Percentiles rank a stretch among this genome's conserved stretches.
Evolutionary conservation across 2,113 vertebrate genomes (phyloP).

Genomic region (Anseranas semipalmata): DNA sequence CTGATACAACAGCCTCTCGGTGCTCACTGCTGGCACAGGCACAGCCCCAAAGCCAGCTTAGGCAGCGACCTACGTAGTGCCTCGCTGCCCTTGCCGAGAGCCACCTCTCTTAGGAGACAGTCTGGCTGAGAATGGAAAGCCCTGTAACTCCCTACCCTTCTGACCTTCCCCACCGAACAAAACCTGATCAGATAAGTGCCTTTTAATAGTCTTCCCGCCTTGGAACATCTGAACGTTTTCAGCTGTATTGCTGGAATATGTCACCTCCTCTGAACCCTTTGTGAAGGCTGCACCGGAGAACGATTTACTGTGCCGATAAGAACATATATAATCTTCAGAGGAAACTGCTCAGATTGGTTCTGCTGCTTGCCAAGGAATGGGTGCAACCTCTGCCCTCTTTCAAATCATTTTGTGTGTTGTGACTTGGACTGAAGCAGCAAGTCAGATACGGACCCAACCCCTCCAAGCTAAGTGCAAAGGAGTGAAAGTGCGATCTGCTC

Average conservation of each 20-base stretch:
- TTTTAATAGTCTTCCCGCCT: neutral
- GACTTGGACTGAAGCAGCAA: neutral
- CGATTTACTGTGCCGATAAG: neutral
- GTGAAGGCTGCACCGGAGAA: neutral
- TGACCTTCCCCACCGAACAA: neutral
- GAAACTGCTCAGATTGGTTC: neutral
- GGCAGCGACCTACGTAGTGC: neutral
- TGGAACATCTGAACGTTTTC: neutral
- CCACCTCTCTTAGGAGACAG: neutral
- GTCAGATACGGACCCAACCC: neutral
- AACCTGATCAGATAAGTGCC: neutral
- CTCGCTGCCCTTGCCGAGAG: neutral
- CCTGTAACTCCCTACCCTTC: neutral
- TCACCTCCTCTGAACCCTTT: neutral
- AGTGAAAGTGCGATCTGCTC: neutral
- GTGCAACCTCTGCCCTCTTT: neutral
- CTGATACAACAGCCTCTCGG: accelerated
- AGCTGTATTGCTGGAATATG: accelerated
- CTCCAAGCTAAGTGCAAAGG: neutral
- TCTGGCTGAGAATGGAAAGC: neutral
- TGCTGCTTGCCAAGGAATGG: neutral
- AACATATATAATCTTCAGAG: neutral
- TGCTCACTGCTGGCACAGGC: accelerated
- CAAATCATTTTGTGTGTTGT: neutral
- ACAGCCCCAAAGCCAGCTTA: accelerated